phyloP scores from a whole-genome alignment of 2,888 invertebrate species.

The Limnephilus rhombicus region DNA sequence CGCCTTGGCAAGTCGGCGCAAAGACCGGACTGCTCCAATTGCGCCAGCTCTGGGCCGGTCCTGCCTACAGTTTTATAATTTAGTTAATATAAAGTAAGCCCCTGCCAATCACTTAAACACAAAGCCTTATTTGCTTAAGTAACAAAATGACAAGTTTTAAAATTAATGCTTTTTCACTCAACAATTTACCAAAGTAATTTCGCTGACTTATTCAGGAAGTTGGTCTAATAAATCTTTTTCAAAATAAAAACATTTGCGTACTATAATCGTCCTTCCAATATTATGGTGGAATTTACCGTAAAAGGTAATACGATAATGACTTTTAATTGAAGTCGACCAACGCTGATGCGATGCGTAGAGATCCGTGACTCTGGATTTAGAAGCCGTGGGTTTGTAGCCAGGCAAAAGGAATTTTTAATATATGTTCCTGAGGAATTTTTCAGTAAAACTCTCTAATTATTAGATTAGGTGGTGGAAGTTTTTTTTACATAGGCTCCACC shows the following conservation, averaged over 20 bases:
- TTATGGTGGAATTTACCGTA: background rate
- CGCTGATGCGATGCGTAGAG: background rate
- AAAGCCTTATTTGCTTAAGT: constrained; percentile 7
- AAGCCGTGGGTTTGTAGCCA: background rate
- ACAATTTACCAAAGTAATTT: constrained; percentile 36
- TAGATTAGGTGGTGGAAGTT: too few species aligned
- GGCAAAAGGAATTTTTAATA: too few species aligned
- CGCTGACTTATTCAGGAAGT: constrained; percentile 8
- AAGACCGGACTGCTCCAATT: too few species aligned
- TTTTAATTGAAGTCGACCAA: background rate
- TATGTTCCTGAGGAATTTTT: too few species aligned
- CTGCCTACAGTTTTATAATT: background rate
- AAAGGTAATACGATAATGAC: background rate
- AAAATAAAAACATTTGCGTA: background rate
- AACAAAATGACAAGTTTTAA: background rate
- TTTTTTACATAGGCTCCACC: too few species aligned
- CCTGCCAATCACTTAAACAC: constrained; percentile 32
- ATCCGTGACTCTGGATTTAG: background rate
- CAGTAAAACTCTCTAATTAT: too few species aligned
- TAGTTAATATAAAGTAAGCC: background rate
- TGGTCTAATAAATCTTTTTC: background rate
- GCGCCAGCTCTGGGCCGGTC: too few species aligned
- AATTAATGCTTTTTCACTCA: constrained; percentile 29
- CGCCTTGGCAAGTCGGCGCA: too few species aligned
- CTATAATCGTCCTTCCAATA: background rate